Percentiles rank a stretch among this genome's conserved stretches.
Conservation (phyloP, 92 coral and sea anemone genomes). For the Siderastrea siderea region DNA sequence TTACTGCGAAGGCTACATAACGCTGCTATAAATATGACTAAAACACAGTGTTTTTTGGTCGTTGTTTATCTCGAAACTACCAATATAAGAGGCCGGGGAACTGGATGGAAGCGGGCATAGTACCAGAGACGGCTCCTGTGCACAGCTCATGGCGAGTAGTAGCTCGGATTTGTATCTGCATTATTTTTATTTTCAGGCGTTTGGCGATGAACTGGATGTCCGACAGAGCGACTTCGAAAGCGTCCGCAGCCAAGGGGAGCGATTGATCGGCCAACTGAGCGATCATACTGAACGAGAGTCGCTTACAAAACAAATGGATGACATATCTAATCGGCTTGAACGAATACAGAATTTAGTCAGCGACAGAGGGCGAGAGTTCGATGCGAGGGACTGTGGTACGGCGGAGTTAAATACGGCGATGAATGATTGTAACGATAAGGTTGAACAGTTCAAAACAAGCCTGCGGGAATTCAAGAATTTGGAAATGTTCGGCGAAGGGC, state of each 20-base stretch:
- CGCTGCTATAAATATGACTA: background rate
- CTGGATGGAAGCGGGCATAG: background rate
- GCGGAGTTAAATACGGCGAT: constrained; percentile 83
- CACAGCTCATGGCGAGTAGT: constrained; percentile 29
- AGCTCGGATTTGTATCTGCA: constrained; percentile 58
- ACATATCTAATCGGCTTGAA: constrained; percentile 77
- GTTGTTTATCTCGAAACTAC: background rate
- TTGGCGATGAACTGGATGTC: constrained; percentile 92
- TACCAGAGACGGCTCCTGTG: background rate
- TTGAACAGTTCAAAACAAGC: constrained; percentile 66
- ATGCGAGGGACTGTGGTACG: constrained; percentile 67
- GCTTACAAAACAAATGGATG: constrained; percentile 73
- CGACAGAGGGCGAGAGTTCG: constrained; percentile 71
- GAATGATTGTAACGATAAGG: constrained; percentile 75
- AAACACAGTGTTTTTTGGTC: background rate
- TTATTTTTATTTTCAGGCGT: constrained; percentile 94
- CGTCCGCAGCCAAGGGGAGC: constrained; percentile 81
- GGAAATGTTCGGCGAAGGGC: constrained; percentile 42
- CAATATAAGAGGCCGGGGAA: background rate
- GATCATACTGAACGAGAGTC: constrained; percentile 76
- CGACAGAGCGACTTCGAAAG: constrained; percentile 86
- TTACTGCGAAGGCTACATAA: background rate
- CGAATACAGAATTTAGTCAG: constrained; percentile 85
- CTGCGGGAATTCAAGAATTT: constrained; percentile 53
- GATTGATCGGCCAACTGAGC: constrained; percentile 73